phyloP scores from a whole-genome alignment of 2,888 invertebrate species.

The Chesias legatella region DNA sequence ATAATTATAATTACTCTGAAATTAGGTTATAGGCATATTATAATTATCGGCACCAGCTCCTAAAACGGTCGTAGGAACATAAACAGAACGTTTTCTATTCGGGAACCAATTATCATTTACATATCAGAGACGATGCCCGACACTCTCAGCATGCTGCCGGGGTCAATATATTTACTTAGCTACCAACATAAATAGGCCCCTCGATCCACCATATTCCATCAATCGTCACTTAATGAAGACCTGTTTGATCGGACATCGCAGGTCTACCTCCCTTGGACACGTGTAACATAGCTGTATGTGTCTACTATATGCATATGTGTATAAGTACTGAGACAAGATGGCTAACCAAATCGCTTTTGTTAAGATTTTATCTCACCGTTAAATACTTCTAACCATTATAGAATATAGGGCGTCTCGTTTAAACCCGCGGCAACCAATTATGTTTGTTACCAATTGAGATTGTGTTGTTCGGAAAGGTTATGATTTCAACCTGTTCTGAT shows the following conservation, averaged over 20 bases:
- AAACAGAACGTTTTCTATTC: conserved; percentile 74
- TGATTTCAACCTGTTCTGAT: conserved; percentile 13
- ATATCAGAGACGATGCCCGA: conserved; percentile 76
- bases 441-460: conserved; percentile 58
- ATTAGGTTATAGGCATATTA: conserved; percentile 55
- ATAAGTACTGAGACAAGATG: conserved; percentile 76
- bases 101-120: conserved; percentile 79
- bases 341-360: conserved; percentile 78
- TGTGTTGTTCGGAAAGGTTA: conserved; percentile 49
- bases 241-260: conserved; percentile 35
- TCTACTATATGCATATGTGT: conserved; percentile 62
- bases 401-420: conserved; percentile 67
- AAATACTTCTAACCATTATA: conserved; percentile 78
- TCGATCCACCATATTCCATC: conserved; percentile 38
- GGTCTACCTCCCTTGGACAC: conserved; percentile 48
- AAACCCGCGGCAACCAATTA: conserved; percentile 66
- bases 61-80: conserved; percentile 60
- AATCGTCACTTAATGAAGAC: conserved; percentile 29
- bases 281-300: conserved; percentile 60
- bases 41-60: conserved; percentile 62
- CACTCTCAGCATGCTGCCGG: conserved; percentile 70
- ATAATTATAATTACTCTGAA: conserved; percentile 46
- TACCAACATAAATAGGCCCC: conserved; percentile 51
- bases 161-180: conserved; percentile 73
- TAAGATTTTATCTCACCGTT: conserved; percentile 78